phyloP scores from a whole-genome alignment of 2,888 invertebrate genomes.

The Nasonia oneida region DNA sequence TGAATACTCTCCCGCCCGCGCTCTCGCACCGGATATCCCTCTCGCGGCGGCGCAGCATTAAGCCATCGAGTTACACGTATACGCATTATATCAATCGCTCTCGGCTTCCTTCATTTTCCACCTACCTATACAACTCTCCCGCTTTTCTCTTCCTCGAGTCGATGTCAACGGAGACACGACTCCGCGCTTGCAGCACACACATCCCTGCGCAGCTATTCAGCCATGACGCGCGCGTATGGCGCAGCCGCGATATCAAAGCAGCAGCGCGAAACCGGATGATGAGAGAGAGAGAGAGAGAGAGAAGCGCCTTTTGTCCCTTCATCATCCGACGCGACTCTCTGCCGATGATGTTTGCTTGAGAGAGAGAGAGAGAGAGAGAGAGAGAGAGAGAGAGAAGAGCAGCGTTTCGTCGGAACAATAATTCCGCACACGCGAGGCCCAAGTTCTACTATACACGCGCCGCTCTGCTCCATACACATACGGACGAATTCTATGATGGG shows the following conservation, averaged over 20 bases:
- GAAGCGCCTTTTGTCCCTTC: constrained; percentile 33
- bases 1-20: background rate
- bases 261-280: background rate
- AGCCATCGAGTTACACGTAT: constrained; percentile 6
- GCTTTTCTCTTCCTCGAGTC: background rate
- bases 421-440: background rate
- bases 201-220: background rate
- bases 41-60: background rate
- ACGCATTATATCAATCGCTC: background rate
- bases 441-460: background rate
- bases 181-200: background rate
- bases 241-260: constrained; percentile 23
- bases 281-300: background rate
- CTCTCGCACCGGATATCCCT: background rate
- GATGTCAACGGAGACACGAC: background rate
- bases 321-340: constrained; percentile 11
- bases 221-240: background rate
- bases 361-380: background rate
- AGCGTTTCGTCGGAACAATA: background rate
- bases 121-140: background rate
- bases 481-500: constrained; percentile 17
- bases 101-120: background rate
- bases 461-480: background rate
- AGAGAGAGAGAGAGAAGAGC: constrained; percentile 1
- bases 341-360: background rate